These are phyloP conservation scores for Triops longicaudatus DNA, from an alignment of 1,140 invertebrate species.

Conservation along the genomic window DNA sequence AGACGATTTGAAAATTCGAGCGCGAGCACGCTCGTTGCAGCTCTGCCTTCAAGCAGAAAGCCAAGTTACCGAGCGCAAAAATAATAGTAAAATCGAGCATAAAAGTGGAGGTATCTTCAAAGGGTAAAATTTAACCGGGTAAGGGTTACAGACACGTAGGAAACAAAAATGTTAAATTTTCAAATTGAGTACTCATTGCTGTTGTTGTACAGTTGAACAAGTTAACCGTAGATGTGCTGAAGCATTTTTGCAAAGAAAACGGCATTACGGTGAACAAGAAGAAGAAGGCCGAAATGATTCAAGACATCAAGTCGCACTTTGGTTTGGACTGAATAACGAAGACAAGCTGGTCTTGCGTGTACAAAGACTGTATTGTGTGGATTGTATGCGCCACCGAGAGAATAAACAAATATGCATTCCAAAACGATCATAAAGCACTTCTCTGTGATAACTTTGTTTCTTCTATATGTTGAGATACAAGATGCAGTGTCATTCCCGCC, in stretches of 20 bases:
- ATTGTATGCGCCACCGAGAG: background rate
- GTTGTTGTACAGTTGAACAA: background rate
- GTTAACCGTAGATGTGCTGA: background rate
- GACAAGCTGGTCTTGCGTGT: background rate
- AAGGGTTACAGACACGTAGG: too few relatives aligned
- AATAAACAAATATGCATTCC: background rate
- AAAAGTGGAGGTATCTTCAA: too few relatives aligned
- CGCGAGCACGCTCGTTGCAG: too few relatives aligned
- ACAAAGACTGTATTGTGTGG: background rate
- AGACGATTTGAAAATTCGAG: too few relatives aligned
- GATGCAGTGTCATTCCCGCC: background rate
- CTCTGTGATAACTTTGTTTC: background rate
- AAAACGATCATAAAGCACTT: conserved; percentile 9
- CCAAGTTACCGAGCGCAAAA: too few relatives aligned
- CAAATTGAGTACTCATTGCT: background rate
- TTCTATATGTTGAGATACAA: background rate
- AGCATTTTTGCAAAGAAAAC: background rate
- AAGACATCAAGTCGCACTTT: background rate
- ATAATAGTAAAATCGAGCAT: too few relatives aligned
- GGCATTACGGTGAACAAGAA: background rate
- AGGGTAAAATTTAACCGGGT: too few relatives aligned
- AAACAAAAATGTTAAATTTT: too few relatives aligned
- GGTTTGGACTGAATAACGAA: background rate
- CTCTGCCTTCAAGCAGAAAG: too few relatives aligned
- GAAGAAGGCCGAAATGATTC: background rate